Conservation (phyloP, 2,888 invertebrate species). For the Buathra laborator region DNA sequence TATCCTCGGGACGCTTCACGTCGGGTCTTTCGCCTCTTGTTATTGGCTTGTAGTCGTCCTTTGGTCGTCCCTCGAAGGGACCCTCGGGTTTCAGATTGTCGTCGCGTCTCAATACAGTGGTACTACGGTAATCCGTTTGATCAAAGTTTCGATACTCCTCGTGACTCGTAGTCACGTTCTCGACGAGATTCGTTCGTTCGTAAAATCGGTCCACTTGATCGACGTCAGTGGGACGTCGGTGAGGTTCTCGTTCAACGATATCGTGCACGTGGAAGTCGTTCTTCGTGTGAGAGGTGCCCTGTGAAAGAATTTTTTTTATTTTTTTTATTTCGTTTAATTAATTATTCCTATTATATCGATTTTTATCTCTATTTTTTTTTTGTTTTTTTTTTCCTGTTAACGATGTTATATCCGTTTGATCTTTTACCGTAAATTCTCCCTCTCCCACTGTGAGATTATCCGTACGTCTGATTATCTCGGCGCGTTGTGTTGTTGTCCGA, state of each 20-base stretch:
- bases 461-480: slow-evolving; percentile 87
- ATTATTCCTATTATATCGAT: not conserved
- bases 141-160: slow-evolving; percentile 89
- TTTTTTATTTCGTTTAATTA: not conserved
- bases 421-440: slow-evolving; percentile 86
- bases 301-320: slow-evolving; percentile 12
- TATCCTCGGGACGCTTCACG: slow-evolving; percentile 79
- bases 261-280: slow-evolving; percentile 82
- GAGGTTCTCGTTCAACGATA: slow-evolving; percentile 79
- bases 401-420: not conserved
- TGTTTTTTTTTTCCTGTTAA: not conserved
- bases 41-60: slow-evolving; percentile 83
- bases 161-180: slow-evolving; percentile 91
- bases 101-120: slow-evolving; percentile 74
- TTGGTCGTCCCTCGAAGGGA: slow-evolving; percentile 85
- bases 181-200: slow-evolving; percentile 84
- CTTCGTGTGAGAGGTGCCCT: slow-evolving; percentile 83
- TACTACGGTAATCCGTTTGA: slow-evolving; percentile 86
- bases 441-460: slow-evolving; percentile 89
- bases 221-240: slow-evolving; percentile 89
- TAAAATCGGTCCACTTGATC: slow-evolving; percentile 85
- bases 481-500: slow-evolving; percentile 87
- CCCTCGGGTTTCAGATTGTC: slow-evolving; percentile 87
- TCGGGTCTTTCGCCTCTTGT: slow-evolving; percentile 80
- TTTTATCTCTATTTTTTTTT: not conserved